Percentiles rank a stretch among this genome's conserved stretches.
Evolutionary conservation across 2,888 invertebrate genomes (phyloP).

Genomic region (Epinotia demarniana): DNA sequence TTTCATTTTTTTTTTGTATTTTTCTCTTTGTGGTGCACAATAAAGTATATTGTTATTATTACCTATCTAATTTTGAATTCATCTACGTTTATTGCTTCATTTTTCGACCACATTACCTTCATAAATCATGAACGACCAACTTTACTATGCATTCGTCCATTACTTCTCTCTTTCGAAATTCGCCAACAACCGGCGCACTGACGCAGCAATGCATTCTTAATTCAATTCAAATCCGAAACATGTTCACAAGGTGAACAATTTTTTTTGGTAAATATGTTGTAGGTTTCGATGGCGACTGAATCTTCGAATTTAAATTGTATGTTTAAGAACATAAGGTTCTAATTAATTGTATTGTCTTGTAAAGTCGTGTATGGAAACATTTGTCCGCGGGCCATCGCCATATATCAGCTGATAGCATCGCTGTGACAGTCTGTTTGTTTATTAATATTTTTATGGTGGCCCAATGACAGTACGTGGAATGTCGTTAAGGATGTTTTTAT

Average conservation of each 20-base stretch:
- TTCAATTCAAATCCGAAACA: not conserved
- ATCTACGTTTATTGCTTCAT: slow-evolving; percentile 42
- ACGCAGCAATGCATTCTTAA: slow-evolving; percentile 43
- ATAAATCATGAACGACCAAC: slow-evolving; percentile 1
- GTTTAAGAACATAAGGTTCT: not conserved
- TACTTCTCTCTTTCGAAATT: not conserved
- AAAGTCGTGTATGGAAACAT: slow-evolving; percentile 47
- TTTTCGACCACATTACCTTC: slow-evolving; percentile 34
- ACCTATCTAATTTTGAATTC: slow-evolving; percentile 8
- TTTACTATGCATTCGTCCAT: not conserved
- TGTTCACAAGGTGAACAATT: slow-evolving; percentile 9
- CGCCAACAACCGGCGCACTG: not conserved
- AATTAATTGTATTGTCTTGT: slow-evolving; percentile 31
- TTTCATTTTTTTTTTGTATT: too few relatives aligned
- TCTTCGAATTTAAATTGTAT: slow-evolving; percentile 5
- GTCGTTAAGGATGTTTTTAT: slow-evolving; percentile 48
- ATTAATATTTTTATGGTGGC: slow-evolving; percentile 54
- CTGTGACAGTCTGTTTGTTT: slow-evolving; percentile 48
- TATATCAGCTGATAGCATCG: slow-evolving; percentile 56
- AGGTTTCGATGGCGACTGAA: not conserved
- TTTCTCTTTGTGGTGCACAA: too few relatives aligned
- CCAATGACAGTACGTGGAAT: slow-evolving; percentile 47
- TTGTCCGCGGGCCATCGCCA: slow-evolving; percentile 52
- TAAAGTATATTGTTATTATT: not conserved
- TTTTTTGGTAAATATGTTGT: slow-evolving; percentile 29